Base-by-base conservation (phyloP, 2,797 vertebrate species). In the Amphiprion clarkii region DNA sequence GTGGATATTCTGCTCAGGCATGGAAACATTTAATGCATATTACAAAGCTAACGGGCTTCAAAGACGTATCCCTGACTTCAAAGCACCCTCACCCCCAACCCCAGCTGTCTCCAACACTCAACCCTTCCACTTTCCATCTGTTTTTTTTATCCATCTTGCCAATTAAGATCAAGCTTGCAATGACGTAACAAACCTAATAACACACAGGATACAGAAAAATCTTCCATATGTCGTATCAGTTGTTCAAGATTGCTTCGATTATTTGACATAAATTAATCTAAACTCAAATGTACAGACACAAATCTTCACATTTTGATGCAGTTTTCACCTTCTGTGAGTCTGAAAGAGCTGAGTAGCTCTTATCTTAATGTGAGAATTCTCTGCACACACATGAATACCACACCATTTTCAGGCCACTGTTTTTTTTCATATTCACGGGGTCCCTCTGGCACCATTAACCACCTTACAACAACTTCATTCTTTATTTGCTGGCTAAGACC, bases 11-110 rank as follows among this genome's bases (percentile, higher is more conserved):
- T 86, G 73, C 85, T 81, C 79, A 76, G 86, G 84, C 78, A 80
- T 76, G 77, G 64, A 81, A 87, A 83, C 79, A 60, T 94, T 94
- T 92, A 92, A 89, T 84, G 82, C 81, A 67, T 74, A 84, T 93
- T 90, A 91, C 87, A 85, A 88, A 84, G 83, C 84, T 79, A 84
- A 84, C 68, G n/a, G 88, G 79, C 90, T 93, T 93, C 92, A 94
- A 93, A 94, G 88, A 88, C 67, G 74, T 76, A 67, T 76, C 79
- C 33, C 84, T 54, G 55, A 91, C 90, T 92, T 93, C 88, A 93
- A 94, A 94, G 91, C 69, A 56, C 29, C 59, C 62, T 66, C 58
- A 44, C 67, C 60, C 27, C 71, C 72, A 54, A 73, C 81, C 57
- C 53, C 54, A 62, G 78, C 77, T 57, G 55, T 85, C 70, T 79